Conservation (phyloP, 2,113 vertebrate species). For the Pyxicephalus adspersus region DNA sequence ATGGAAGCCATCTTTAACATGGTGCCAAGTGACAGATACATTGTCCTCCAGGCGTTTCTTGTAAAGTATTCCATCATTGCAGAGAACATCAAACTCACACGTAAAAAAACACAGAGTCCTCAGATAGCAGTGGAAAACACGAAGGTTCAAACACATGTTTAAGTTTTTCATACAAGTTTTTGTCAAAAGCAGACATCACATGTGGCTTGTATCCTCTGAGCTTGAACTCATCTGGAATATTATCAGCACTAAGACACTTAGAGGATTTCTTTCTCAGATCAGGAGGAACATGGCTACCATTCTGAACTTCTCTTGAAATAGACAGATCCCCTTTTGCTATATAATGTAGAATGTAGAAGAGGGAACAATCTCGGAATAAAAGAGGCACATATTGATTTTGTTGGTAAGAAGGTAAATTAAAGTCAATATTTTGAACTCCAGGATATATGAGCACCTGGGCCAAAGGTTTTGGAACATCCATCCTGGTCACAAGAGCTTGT, state of each 20-base stretch:
- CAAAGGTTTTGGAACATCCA: conserved; percentile 72
- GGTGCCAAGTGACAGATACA: conserved; percentile 76
- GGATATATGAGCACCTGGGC: conserved; percentile 86
- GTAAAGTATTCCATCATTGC: conserved; percentile 81
- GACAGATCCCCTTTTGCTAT: conserved; percentile 64
- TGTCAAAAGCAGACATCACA: conserved; percentile 59
- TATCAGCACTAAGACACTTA: conserved; percentile 75
- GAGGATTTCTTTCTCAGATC: conserved; percentile 69
- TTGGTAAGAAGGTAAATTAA: conserved; percentile 82
- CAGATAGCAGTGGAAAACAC: conserved; percentile 73
- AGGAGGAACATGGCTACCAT: conserved; percentile 71
- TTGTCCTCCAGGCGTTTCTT: conserved; percentile 81
- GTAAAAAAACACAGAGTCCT: conserved; percentile 73
- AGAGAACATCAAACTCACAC: conserved; percentile 81
- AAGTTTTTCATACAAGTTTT: conserved; percentile 64
- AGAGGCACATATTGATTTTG: conserved; percentile 76
- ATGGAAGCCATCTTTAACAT: conserved; percentile 78
- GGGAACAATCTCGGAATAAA: conserved; percentile 61
- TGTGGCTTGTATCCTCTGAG: conserved; percentile 60
- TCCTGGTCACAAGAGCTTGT: conserved; percentile 69
- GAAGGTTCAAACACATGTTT: conserved; percentile 62
- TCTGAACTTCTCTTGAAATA: conserved; percentile 65
- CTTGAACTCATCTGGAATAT: conserved; percentile 73
- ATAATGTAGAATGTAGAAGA: conserved; percentile 70
- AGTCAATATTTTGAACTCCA: conserved; percentile 76